Base-by-base conservation (phyloP, 2,113 vertebrate species). In the Muntiacus muntjak region DNA sequence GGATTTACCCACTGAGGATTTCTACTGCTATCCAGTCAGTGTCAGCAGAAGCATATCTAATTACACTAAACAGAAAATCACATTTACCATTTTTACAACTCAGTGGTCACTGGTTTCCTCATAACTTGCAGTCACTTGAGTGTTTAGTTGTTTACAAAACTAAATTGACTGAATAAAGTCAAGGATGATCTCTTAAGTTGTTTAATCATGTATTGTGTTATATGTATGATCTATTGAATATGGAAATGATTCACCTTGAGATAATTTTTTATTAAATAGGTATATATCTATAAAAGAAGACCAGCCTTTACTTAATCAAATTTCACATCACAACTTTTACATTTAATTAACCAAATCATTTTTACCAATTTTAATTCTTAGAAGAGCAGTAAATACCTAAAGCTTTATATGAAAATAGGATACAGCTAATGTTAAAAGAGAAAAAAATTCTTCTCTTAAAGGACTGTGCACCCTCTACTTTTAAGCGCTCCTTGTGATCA, bases 121-220 rank as follows among this genome's bases (percentile, higher is more conserved):
- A 21, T 33, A 52, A 57, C 36, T 95, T 95, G 92, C 43, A 40
- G 11, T 57, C 64, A 82, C 45, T 92, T 90, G 26, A 89, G 16
- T 93, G n/a, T 64, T 85, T n/a, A 54, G 55, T 79, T 76, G n/a
- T 95, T 94, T 89, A 71, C 26, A 88, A 93, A 95, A 87, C 7
- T 76, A 88, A 88, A 83, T 45, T 93, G 26, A 92, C 54, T 50
- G 26, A 88, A n/a, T 83, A 83, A 95, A 96, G 52, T 89, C n/a
- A 78, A 33, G 47, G 50, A 40, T 83, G 25, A 58, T 83, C 5
- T 52, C 81, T 67, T 91, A 7, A 93, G 45, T 40, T 40, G 47
- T 30, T 85, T 26, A 74, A 47, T 76, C 50, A 60, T 78, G 55
- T 85, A 55, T 76, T 79, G 55, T 45, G 43, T 62, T 47, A 57